Conservation (phyloP, 2,888 invertebrate genomes). For the Lacanobia oleracea region DNA sequence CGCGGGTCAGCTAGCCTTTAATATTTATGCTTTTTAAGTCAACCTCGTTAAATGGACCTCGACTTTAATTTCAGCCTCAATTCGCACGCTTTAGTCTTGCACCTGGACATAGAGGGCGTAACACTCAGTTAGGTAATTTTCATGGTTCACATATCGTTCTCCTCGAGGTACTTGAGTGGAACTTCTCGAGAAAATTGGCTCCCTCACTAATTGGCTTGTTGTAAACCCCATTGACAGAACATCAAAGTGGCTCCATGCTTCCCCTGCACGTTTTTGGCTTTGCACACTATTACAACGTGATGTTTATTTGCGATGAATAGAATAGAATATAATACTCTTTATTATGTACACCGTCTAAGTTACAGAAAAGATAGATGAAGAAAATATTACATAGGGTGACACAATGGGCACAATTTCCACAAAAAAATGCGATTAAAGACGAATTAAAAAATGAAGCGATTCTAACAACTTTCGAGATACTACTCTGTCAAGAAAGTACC, state of each 20-base stretch:
- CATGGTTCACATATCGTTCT: conserved; percentile 27
- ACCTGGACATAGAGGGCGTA: not conserved
- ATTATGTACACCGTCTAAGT: too few relatives aligned
- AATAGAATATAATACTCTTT: too few relatives aligned
- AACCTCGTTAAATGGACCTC: conserved; percentile 16
- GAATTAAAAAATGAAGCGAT: too few relatives aligned
- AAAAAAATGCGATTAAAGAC: not conserved
- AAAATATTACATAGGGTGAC: too few relatives aligned
- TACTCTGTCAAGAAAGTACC: too few relatives aligned
- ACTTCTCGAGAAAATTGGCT: conserved; percentile 52
- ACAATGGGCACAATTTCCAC: not conserved
- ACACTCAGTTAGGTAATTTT: conserved; percentile 5
- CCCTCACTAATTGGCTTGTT: conserved; percentile 50
- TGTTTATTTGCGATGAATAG: too few relatives aligned
- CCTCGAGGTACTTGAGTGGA: not conserved
- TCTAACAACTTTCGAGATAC: too few relatives aligned
- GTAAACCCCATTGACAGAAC: conserved; percentile 33
- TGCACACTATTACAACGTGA: not conserved
- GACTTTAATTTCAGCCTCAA: conserved; percentile 22
- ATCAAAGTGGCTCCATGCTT: conserved; percentile 24
- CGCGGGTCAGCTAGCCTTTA: too few relatives aligned
- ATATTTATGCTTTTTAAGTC: conserved; percentile 16
- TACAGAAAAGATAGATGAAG: too few relatives aligned
- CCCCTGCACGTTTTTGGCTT: not conserved
- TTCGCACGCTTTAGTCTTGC: conserved; percentile 12